Percentiles rank a stretch among this genome's conserved stretches.
phyloP scores from a whole-genome alignment of 2,797 vertebrate genomes.

The Xyrichtys novacula region DNA sequence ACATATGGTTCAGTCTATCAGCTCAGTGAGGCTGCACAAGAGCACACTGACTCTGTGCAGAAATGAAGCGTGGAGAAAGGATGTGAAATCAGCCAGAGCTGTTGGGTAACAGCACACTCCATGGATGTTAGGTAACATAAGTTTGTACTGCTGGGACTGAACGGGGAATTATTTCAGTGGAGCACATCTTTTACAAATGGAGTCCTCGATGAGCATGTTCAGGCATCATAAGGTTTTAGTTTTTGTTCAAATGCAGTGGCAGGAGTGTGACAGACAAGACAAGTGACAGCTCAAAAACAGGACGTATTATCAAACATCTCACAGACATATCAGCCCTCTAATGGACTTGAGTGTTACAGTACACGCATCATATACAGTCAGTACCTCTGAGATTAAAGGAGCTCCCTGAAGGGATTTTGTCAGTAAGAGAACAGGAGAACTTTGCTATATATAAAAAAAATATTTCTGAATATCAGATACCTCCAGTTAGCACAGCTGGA shows the following conservation, averaged over 20 bases:
- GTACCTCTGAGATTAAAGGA: slow-evolving; percentile 24
- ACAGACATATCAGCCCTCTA: neutral
- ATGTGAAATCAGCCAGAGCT: slow-evolving; percentile 31
- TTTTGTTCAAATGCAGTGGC: slow-evolving; percentile 7
- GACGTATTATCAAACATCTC: slow-evolving; percentile 11
- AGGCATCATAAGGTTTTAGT: slow-evolving; percentile 15
- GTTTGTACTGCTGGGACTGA: slow-evolving; percentile 14
- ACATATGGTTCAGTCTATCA: neutral
- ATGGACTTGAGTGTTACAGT: slow-evolving; percentile 7
- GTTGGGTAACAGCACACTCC: slow-evolving; percentile 23
- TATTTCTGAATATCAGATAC: slow-evolving; percentile 34
- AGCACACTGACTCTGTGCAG: neutral
- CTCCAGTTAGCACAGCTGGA: slow-evolving; percentile 46
- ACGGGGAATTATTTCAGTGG: slow-evolving; percentile 21
- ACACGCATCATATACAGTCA: slow-evolving; percentile 16
- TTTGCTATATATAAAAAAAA: slow-evolving; percentile 4
- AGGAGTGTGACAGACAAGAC: neutral
- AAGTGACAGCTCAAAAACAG: slow-evolving; percentile 8
- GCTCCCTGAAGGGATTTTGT: slow-evolving; percentile 11
- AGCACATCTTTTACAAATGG: slow-evolving; percentile 28
- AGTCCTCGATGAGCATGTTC: slow-evolving; percentile 12
- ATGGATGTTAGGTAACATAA: slow-evolving; percentile 29
- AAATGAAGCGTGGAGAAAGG: slow-evolving; percentile 9
- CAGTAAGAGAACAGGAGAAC: slow-evolving; percentile 1
- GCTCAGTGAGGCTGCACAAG: neutral